These are phyloP conservation scores for Stomatorhinus ivindoensis DNA, from an alignment of 2,113 vertebrate species.

Conservation along the genomic window DNA sequence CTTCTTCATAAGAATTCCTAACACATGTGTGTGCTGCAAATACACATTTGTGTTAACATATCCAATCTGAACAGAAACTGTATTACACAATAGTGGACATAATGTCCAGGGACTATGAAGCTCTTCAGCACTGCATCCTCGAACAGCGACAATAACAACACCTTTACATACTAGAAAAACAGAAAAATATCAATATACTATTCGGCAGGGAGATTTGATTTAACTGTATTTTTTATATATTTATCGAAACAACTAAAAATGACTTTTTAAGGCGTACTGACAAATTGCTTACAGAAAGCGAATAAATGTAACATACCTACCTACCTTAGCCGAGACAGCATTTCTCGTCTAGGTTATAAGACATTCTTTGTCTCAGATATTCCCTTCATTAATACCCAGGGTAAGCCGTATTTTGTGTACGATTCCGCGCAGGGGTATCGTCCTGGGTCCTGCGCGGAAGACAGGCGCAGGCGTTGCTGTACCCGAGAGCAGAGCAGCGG, in stretches of 20 bases:
- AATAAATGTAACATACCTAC: slow-evolving; percentile 2
- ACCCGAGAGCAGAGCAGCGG: not conserved
- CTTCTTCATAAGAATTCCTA: not conserved
- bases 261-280: not conserved
- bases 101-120: not conserved
- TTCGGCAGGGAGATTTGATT: not conserved
- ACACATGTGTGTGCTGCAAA: not conserved
- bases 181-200: not conserved
- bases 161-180: not conserved
- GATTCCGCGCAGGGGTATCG: not conserved
- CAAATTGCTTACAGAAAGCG: not conserved
- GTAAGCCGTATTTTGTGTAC: not conserved
- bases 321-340: not conserved
- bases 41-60: not conserved
- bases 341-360: not conserved
- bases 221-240: not conserved
- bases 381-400: not conserved
- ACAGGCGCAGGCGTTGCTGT: slow-evolving; percentile 7
- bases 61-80: not conserved
- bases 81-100: not conserved
- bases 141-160: not conserved
- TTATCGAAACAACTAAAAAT: not conserved
- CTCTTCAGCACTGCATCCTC: not conserved
- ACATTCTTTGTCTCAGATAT: not conserved
- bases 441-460: not conserved